Percentiles rank a stretch among this genome's conserved stretches.
Evolutionary conservation across 2,888 invertebrate genomes (phyloP).

Genomic region (Shargacucullia verbasci): DNA sequence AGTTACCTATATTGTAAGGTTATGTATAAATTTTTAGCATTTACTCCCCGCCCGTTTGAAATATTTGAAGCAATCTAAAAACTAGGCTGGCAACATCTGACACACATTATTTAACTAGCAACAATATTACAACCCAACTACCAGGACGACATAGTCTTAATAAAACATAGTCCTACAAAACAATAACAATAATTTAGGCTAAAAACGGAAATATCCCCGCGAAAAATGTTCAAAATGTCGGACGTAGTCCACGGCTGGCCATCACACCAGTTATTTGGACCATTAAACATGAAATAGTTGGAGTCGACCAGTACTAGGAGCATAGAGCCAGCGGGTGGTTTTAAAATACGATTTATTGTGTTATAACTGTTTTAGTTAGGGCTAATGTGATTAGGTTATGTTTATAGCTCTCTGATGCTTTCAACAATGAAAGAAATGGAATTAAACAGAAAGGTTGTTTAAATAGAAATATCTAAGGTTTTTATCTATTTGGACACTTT

Average conservation of each 20-base stretch:
- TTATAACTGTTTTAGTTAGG: conserved; percentile 65
- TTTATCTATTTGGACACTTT: no score
- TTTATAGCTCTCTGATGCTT: conserved; percentile 17
- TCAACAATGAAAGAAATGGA: conserved; percentile 3
- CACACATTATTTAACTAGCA: no score
- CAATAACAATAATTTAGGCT: conserved; percentile 81
- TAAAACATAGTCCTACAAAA: conserved; percentile 51
- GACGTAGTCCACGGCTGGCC: conserved; percentile 72
- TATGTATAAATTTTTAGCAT: no score
- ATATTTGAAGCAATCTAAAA: no score
- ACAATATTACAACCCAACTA: conserved; percentile 18
- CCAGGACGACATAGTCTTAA: conserved; percentile 46
- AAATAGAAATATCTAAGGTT: no score
- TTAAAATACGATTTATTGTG: conserved; percentile 78
- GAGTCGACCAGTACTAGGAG: conserved; percentile 57
- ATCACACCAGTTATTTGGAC: conserved; percentile 83
- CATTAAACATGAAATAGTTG: conserved; percentile 87
- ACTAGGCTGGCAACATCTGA: no score
- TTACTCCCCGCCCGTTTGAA: no score
- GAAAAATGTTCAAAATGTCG: conserved; percentile 79
- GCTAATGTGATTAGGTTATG: conserved; percentile 50
- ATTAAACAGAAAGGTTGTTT: no score
- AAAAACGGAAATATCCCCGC: conserved; percentile 77
- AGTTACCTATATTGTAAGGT: no score
- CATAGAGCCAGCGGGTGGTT: conserved; percentile 62